Evolutionary conservation across 2,888 invertebrate genomes (phyloP).

Genomic region (Amblyjoppa fuscipennis): DNA sequence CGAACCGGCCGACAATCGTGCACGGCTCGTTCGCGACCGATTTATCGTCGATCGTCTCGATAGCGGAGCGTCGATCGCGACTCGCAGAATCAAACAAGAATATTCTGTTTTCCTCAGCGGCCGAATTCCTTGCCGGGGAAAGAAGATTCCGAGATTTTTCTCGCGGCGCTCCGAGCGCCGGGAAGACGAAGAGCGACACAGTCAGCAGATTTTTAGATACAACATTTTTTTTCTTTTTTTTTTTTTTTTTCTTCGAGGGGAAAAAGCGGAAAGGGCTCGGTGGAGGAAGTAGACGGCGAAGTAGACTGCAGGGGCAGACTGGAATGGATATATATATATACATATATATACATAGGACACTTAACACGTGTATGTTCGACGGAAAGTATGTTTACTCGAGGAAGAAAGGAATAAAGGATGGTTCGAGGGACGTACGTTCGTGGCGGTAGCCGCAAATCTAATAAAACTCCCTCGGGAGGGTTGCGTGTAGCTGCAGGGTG

Average conservation of each 20-base stretch:
- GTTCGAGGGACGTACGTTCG: constrained; percentile 45
- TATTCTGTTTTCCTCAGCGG: not conserved
- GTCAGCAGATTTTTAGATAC: constrained; percentile 5
- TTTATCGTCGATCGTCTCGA: constrained; percentile 9
- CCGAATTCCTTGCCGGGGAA: not conserved
- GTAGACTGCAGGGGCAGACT: not conserved
- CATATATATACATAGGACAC: not conserved
- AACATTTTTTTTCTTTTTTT: not conserved
- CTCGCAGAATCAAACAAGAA: not conserved
- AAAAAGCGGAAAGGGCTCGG: constrained; percentile 13
- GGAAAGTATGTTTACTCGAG: constrained; percentile 81
- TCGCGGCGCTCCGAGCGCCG: not conserved
- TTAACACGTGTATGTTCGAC: constrained; percentile 73
- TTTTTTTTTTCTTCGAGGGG: not conserved
- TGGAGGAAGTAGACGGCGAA: not conserved
- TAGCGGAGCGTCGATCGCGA: not conserved
- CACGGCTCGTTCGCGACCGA: not conserved
- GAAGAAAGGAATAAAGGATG: constrained; percentile 67
- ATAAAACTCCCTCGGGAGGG: constrained; percentile 70
- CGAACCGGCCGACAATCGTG: no score
- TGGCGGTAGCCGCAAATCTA: constrained; percentile 75
- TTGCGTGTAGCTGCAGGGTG: constrained; percentile 44
- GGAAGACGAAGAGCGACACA: not conserved
- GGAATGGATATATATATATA: not conserved
- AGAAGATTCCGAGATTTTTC: not conserved